Percentiles rank a stretch among this genome's conserved stretches.
These are phyloP conservation scores for Drosophila ustulata DNA, from an alignment of 2,888 invertebrate genomes.

Conservation along the genomic window DNA sequence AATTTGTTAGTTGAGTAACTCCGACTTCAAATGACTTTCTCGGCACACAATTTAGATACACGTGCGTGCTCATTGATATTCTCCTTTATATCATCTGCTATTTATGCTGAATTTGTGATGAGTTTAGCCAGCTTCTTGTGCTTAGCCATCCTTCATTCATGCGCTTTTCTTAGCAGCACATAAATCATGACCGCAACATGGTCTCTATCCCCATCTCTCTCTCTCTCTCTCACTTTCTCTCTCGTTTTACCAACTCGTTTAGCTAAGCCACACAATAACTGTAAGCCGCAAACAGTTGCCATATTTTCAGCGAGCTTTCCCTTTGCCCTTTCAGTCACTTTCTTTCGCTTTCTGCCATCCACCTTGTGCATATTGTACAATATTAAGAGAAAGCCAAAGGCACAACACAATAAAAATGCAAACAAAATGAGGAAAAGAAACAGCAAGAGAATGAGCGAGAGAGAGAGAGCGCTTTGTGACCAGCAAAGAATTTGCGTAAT, in stretches of 20 bases:
- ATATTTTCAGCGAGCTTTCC: constrained; percentile 62
- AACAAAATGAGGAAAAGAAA: constrained; percentile 36
- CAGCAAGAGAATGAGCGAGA: neutral
- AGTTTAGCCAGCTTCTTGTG: constrained; percentile 26
- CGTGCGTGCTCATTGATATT: neutral
- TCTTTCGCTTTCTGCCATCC: constrained; percentile 2
- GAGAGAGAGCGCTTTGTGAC: constrained; percentile 16
- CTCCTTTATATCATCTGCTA: constrained; percentile 1
- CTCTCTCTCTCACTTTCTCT: too few relatives aligned
- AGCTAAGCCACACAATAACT: constrained; percentile 69
- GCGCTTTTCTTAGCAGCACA: constrained; percentile 21
- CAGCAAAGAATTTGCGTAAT: constrained; percentile 68
- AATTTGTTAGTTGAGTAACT: constrained; percentile 2
- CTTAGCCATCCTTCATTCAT: constrained; percentile 20
- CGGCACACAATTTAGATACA: neutral
- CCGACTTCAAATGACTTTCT: neutral
- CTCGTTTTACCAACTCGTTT: constrained; percentile 73
- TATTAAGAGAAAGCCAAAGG: constrained; percentile 65
- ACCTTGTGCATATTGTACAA: constrained; percentile 63
- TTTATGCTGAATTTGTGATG: constrained; percentile 15
- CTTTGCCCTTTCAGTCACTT: constrained; percentile 11
- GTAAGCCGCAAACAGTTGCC: constrained; percentile 69
- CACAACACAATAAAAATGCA: constrained; percentile 62
- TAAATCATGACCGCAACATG: constrained; percentile 52
- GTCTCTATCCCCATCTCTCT: constrained; percentile 11